These are phyloP conservation scores for Speoplatyrhinus poulsoni DNA, from an alignment of 2,113 vertebrate genomes.

Conservation along the genomic window DNA sequence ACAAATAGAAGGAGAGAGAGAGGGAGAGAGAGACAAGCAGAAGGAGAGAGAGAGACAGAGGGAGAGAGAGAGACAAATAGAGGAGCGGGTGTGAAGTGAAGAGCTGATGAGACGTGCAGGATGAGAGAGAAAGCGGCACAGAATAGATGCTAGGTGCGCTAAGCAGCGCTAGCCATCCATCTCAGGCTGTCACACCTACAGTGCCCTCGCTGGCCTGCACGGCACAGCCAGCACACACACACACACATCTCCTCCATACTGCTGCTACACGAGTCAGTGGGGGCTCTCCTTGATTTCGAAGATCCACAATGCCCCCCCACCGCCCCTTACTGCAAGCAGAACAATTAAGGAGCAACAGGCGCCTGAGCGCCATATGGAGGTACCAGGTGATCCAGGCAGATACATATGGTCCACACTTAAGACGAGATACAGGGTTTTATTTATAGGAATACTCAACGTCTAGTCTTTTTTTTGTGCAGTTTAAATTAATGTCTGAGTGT, in stretches of 20 bases:
- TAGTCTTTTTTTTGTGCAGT: no score
- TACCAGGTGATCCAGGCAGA: conserved; percentile 34
- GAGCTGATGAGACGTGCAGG: conserved; percentile 43
- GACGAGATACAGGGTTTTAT: not conserved
- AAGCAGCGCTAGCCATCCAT: conserved; percentile 58
- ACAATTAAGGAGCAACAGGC: conserved; percentile 61
- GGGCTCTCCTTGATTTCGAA: conserved; percentile 59
- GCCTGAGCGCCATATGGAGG: conserved; percentile 52
- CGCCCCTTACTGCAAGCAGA: conserved; percentile 19
- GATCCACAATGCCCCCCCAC: conserved; percentile 20
- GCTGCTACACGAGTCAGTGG: conserved; percentile 50
- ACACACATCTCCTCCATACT: conserved; percentile 22
- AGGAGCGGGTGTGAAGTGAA: conserved; percentile 45
- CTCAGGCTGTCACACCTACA: conserved; percentile 47
- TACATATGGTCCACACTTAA: conserved; percentile 13
- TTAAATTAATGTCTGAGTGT: not conserved
- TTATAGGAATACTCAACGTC: not conserved
- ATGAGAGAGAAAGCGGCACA: conserved; percentile 67
- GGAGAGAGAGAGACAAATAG: conserved; percentile 5
- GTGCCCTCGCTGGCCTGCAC: conserved; percentile 43
- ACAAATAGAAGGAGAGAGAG: no score
- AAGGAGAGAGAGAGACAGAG: no score
- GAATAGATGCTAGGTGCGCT: conserved; percentile 61
- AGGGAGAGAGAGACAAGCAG: no score
- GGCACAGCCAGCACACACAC: conserved; percentile 38